Conservation (phyloP, 1,140 invertebrate genomes). For the Zaprionus camerounensis region DNA sequence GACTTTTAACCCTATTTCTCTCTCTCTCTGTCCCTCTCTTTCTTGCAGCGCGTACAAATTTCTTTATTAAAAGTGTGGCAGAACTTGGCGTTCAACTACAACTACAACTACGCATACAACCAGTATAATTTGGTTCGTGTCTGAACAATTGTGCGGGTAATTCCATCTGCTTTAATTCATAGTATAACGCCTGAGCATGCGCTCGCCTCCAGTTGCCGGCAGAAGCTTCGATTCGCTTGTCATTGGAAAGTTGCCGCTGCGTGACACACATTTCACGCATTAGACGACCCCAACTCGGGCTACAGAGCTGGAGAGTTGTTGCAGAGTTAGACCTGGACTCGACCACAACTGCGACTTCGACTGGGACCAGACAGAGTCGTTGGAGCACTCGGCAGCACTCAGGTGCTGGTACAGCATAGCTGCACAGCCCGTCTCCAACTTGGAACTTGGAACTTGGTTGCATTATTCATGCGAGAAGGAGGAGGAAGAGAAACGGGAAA, state of each 20-base stretch:
- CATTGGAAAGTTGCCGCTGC: constrained; percentile 80
- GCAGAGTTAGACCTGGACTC: background rate
- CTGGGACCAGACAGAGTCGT: background rate
- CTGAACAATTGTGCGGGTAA: constrained; percentile 67
- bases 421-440: background rate
- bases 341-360: background rate
- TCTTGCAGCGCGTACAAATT: constrained; percentile 58
- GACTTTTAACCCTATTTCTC: background rate
- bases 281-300: constrained; percentile 45
- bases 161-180: constrained; percentile 62
- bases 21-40: constrained; percentile 1
- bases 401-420: background rate
- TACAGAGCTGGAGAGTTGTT: background rate
- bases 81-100: constrained; percentile 45
- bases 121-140: constrained; percentile 52
- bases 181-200: constrained; percentile 57
- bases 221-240: constrained; percentile 64
- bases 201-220: constrained; percentile 44
- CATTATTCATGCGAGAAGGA: constrained; percentile 65
- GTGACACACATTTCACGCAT: constrained; percentile 79
- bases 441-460: background rate
- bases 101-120: constrained; percentile 40
- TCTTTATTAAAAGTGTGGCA: constrained; percentile 75
- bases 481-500: constrained; percentile 40
- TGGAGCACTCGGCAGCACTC: background rate